phyloP scores from a whole-genome alignment of 2,113 vertebrate species.

The Ia io region DNA sequence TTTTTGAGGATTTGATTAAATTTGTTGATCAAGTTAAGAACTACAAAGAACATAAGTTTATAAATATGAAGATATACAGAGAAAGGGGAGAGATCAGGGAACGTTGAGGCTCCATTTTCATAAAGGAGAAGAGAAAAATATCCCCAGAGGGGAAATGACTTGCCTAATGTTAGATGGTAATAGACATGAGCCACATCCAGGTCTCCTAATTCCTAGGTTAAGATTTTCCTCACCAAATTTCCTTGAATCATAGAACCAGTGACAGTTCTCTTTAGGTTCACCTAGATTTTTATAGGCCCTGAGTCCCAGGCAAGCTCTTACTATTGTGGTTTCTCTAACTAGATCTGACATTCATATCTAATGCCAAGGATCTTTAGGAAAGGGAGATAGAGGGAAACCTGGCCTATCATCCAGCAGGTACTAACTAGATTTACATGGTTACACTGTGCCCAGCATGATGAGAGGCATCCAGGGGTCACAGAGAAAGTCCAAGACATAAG shows the following conservation, averaged over 20 bases:
- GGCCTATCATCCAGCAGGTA: neutral
- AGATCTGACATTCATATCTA: neutral
- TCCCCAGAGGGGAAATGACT: neutral
- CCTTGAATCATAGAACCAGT: neutral
- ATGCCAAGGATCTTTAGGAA: neutral
- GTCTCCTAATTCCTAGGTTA: neutral
- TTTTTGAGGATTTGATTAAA: neutral
- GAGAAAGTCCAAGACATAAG: neutral
- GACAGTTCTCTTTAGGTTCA: neutral
- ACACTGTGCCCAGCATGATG: neutral
- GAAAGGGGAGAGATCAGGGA: neutral
- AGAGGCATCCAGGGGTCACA: neutral
- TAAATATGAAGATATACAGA: neutral
- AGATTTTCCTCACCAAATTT: neutral
- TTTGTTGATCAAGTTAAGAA: neutral
- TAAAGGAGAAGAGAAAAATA: neutral
- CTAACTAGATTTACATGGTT: neutral
- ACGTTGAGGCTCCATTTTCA: neutral
- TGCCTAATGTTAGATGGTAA: neutral
- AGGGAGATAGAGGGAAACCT: neutral
- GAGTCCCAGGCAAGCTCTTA: neutral
- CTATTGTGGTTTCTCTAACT: neutral
- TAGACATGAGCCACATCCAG: neutral
- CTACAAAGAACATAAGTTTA: neutral
- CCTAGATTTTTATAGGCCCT: neutral